Evolutionary conservation across 2,797 vertebrate genomes (phyloP).

Genomic region (Sebastiscus albofasciatus): DNA sequence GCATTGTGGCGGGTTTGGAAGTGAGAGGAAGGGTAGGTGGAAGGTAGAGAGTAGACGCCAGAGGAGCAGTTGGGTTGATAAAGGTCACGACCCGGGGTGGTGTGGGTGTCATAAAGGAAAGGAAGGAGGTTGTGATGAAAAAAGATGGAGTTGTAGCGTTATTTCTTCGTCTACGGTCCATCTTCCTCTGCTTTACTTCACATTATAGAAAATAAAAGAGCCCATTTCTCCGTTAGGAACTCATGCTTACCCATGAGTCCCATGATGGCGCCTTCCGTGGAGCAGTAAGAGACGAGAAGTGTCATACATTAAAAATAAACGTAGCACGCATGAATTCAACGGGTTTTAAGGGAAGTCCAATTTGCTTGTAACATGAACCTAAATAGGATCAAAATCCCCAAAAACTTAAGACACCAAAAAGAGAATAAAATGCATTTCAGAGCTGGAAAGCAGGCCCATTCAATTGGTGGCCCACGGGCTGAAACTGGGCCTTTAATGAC

Average conservation of each 20-base stretch:
- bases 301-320: neutral
- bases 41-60: neutral
- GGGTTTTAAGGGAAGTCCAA: neutral
- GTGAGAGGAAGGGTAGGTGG: neutral
- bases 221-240: neutral
- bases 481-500: too few species aligned
- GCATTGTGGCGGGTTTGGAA: neutral
- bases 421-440: too few species aligned
- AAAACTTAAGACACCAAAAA: neutral
- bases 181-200: neutral
- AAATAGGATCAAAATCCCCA: neutral
- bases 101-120: neutral
- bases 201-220: neutral
- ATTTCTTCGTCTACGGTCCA: neutral
- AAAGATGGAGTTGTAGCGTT: neutral
- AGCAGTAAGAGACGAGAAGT: constrained; percentile 63
- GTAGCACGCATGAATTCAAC: neutral
- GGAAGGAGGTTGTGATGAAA: constrained; percentile 4
- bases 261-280: constrained; percentile 85
- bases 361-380: neutral
- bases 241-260: constrained; percentile 92
- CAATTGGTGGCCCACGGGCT: too few species aligned
- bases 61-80: neutral
- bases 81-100: neutral
- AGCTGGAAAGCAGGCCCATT: too few species aligned